phyloP scores from a whole-genome alignment of 2,888 invertebrate species.

The Lasioglossum villosulum region DNA sequence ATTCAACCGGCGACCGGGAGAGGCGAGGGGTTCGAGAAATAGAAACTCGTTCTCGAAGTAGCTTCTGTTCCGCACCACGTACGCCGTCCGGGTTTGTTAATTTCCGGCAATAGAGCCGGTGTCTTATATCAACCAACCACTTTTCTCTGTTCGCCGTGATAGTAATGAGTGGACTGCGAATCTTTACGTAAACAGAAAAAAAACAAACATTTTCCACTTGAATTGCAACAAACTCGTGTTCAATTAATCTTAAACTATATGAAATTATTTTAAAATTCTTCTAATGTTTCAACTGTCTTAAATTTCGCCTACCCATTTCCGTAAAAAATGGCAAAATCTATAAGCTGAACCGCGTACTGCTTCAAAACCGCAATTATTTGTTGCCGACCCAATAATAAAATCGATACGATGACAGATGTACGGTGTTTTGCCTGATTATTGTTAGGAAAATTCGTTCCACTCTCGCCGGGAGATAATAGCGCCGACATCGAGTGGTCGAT shows the following conservation, averaged over 20 bases:
- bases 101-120: constrained; percentile 59
- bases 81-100: constrained; percentile 56
- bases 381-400: too few relatives aligned
- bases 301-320: not conserved
- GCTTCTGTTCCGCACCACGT: constrained; percentile 41
- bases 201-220: not conserved
- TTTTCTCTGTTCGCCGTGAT: not conserved
- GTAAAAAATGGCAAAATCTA: not conserved
- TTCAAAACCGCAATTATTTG: not conserved
- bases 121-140: constrained; percentile 34
- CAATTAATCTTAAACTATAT: not conserved
- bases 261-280: not conserved
- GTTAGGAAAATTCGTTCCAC: constrained; percentile 35
- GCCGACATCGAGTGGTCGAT: constrained; percentile 33
- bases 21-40: constrained; percentile 45
- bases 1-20: constrained; percentile 16
- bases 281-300: not conserved
- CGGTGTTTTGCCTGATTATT: not conserved
- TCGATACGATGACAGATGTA: not conserved
- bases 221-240: not conserved
- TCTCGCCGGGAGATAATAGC: not conserved
- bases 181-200: not conserved
- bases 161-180: not conserved
- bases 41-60: constrained; percentile 56
- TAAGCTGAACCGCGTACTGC: too few relatives aligned